Evolutionary conservation across 1,140 invertebrate genomes (phyloP), one percentile per base, ranked within the genome.

Genomic region (Fopius arisanus): DNA sequence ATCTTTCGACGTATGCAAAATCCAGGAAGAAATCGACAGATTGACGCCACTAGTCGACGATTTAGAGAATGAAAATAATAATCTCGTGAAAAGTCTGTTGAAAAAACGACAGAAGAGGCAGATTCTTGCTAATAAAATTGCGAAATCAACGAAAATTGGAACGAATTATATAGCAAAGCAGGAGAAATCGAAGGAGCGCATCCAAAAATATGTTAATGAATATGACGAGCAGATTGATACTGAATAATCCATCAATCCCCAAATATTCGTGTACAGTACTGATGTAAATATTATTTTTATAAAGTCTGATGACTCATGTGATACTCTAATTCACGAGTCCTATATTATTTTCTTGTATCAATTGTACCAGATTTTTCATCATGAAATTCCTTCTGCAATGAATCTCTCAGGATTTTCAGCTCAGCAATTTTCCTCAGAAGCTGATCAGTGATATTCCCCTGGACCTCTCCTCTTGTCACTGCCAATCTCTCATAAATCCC

Each of bases 31-130:
- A 54, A 78, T 21, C 19, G 77, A 80, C 16, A 41, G 66, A 21
- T 67, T 85, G 7, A 51, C 79, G 70, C 54, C 75, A 31, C 67
- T 67, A 43, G 74, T 83, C 19, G 67, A 31, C 2, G 67, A 78
- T 40, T 66, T 80, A 4, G 77, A 84, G 70, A 75, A 73, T 19
- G 82, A 82, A 41, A 85, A 85, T 67, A 23, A 67, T 62, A n/a
- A 7, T 9, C 26, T 84, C 33, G 77, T 79, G 67, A 37, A 78
- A 23, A 19, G 69, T 43, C 29, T 85, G 23, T 19, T 54, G 0
- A 62, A 78, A 28, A 77, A 59, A 63, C 79, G 84, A 75, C 51
- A 67, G 10, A 75, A 33, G 31, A 16, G 41, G 28, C 62, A 66
- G 9, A 70, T 48, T 16, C 54, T 63, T 19, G 71, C 75, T 10